Conservation (phyloP, 92 coral and sea anemone genomes). For the Nematostella vectensis region DNA sequence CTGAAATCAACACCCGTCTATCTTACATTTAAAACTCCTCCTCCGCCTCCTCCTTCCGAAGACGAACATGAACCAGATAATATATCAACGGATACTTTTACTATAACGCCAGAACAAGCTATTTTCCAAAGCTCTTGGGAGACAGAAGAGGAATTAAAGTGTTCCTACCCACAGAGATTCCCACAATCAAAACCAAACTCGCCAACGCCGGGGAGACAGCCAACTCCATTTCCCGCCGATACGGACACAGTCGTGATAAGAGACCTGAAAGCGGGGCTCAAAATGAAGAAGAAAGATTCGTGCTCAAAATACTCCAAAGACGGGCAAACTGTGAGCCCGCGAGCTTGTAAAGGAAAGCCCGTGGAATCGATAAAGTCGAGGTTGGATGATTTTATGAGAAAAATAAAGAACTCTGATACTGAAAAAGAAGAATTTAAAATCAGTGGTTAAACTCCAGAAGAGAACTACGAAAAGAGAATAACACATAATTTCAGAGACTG, state of each 20-base stretch:
- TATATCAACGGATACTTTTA: no score
- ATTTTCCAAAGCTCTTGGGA: constrained; percentile 1
- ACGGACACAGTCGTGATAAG: no score
- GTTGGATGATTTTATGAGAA: neutral
- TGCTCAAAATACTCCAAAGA: neutral
- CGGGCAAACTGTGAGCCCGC: neutral
- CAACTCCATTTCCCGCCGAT: constrained; percentile 29
- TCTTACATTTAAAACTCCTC: constrained; percentile 19
- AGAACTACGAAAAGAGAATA: no score
- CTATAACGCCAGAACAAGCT: neutral
- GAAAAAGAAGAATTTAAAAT: no score
- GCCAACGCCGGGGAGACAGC: constrained; percentile 12
- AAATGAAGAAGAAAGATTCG: neutral
- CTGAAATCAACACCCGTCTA: constrained; percentile 11
- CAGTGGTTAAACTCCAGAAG: no score
- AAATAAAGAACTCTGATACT: no score
- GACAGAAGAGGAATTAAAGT: constrained; percentile 2
- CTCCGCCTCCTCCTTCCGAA: constrained; percentile 18
- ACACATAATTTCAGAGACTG: no score
- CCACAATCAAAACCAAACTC: constrained; percentile 10
- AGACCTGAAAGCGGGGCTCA: no score
- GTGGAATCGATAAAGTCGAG: neutral
- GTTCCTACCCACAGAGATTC: neutral
- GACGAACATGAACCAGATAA: constrained; percentile 8
- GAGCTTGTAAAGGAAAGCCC: neutral